Conservation (phyloP, 2,797 vertebrate species). For the Alfaro cultratus region DNA sequence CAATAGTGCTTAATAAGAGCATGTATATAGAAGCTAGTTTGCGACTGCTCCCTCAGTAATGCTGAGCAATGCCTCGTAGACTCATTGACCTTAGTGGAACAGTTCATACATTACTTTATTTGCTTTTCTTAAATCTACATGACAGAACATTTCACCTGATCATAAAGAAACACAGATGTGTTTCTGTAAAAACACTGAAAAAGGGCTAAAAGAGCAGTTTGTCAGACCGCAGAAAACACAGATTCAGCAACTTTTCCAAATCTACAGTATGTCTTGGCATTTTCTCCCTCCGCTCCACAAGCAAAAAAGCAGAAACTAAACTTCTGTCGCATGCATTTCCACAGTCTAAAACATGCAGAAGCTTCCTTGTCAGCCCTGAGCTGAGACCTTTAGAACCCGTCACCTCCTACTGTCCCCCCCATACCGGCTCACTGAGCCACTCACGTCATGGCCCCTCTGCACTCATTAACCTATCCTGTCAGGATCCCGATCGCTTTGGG, state of each 20-base stretch:
- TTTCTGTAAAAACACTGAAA: not conserved
- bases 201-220: not conserved
- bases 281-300: conserved; percentile 10
- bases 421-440: conserved; percentile 43
- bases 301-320: conserved; percentile 3
- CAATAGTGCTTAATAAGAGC: not conserved
- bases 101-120: not conserved
- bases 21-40: not conserved
- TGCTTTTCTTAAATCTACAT: not conserved
- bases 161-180: not conserved
- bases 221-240: not conserved
- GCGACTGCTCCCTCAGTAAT: conserved; percentile 8
- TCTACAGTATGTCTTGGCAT: conserved; percentile 1
- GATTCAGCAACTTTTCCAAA: not conserved
- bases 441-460: conserved; percentile 48
- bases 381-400: conserved; percentile 18
- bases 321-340: not conserved
- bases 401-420: not conserved
- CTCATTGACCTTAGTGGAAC: conserved; percentile 17
- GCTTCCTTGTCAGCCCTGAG: conserved; percentile 17
- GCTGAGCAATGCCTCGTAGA: conserved; percentile 19
- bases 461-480: conserved; percentile 53
- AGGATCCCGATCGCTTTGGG: conserved; percentile 42
- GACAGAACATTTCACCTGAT: not conserved
- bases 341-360: not conserved